A percentile compares a stretch with the other conserved stretches of the same genome.
Conservation (phyloP, 2,888 invertebrate genomes). For the Philereme vetulata region DNA sequence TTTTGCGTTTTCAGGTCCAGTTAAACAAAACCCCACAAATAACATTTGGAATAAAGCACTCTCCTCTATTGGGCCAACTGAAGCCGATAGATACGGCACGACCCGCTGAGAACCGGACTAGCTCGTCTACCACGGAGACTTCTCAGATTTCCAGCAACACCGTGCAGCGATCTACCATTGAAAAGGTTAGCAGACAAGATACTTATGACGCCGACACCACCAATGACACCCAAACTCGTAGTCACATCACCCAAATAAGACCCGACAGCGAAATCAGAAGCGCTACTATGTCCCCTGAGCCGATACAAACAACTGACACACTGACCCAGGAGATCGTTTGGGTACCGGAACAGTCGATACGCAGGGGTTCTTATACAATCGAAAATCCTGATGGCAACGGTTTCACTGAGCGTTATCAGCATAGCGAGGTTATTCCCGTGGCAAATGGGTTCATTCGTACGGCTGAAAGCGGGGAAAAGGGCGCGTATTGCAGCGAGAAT, state of each 20-base stretch:
- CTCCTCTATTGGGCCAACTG: constrained; percentile 86
- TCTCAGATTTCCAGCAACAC: constrained; percentile 14
- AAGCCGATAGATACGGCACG: constrained; percentile 59
- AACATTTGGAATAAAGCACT: constrained; percentile 94
- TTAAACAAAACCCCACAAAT: constrained; percentile 70
- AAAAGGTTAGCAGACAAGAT: constrained; percentile 41
- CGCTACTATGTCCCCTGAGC: constrained; percentile 69
- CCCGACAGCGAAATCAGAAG: constrained; percentile 66
- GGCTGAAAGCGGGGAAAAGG: constrained; percentile 63
- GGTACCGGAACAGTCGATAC: constrained; percentile 65
- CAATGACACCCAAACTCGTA: constrained; percentile 46
- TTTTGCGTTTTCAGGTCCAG: constrained; percentile 61
- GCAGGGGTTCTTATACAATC: constrained; percentile 76
- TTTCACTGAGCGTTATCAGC: constrained; percentile 64
- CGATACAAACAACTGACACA: constrained; percentile 60
- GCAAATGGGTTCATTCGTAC: constrained; percentile 64
- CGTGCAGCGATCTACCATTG: constrained; percentile 27
- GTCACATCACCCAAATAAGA: constrained; percentile 66
- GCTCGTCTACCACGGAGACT: constrained; percentile 9
- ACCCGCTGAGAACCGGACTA: constrained; percentile 36
- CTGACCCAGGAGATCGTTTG: constrained; percentile 73
- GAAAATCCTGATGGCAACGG: constrained; percentile 64
- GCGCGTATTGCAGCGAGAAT: constrained; percentile 57
- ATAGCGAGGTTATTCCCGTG: constrained; percentile 66
- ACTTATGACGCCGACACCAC: constrained; percentile 43